Conservation (phyloP, 2,113 vertebrate species). For the Otus sunia region DNA sequence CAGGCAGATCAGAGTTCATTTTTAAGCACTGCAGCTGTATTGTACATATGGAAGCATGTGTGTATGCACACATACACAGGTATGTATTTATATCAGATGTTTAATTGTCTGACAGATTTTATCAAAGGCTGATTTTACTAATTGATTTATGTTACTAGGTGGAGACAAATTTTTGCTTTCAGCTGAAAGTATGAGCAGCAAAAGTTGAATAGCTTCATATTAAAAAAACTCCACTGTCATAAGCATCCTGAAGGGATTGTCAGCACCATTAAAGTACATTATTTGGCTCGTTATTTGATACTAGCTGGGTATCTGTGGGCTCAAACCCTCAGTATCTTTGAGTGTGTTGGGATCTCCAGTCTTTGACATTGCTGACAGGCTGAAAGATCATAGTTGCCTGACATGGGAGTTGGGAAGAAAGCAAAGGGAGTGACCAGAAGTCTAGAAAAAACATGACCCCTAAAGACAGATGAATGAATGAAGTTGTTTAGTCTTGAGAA, state of each 20-base stretch:
- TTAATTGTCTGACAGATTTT: not conserved
- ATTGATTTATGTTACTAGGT: not conserved
- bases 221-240: not conserved
- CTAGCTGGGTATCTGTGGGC: not conserved
- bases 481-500: constrained; percentile 23
- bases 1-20: not conserved
- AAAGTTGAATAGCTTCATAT: not conserved
- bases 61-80: not conserved
- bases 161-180: not conserved
- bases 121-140: not conserved
- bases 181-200: not conserved
- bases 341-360: not conserved
- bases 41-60: not conserved
- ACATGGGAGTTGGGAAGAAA: constrained; percentile 20
- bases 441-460: constrained; percentile 56
- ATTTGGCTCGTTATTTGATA: not conserved
- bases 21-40: not conserved
- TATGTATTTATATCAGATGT: not conserved
- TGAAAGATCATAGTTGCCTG: not conserved
- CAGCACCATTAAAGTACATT: not conserved
- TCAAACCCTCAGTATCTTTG: not conserved
- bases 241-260: not conserved
- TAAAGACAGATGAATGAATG: constrained; percentile 56
- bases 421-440: constrained; percentile 26
- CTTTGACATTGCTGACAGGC: not conserved